Evolutionary conservation across 37 sponge, comb jelly and placozoan species (phyloP).

Genomic region (Theonella swinhoei): DNA sequence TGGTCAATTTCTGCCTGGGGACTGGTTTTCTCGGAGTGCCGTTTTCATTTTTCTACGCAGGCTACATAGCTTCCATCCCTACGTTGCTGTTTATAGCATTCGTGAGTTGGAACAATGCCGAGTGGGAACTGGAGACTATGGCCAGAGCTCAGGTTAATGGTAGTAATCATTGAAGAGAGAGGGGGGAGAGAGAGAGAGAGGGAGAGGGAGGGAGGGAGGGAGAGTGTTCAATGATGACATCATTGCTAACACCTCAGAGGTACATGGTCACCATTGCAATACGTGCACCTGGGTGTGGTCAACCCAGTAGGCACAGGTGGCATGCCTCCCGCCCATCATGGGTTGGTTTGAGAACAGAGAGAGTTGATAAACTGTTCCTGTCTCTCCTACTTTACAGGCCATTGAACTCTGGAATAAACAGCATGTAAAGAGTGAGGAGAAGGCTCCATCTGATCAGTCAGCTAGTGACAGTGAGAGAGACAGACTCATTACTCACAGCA

Average conservation of each 20-base stretch:
- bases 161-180: not conserved
- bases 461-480: not conserved
- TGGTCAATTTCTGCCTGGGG: constrained; percentile 80
- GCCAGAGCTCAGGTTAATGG: constrained; percentile 79
- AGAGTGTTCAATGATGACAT: too few relatives aligned
- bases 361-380: not conserved
- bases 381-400: constrained; percentile 18
- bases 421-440: not conserved
- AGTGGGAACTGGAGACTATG: constrained; percentile 73
- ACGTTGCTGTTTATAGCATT: constrained; percentile 52
- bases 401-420: not conserved
- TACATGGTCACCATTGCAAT: too few relatives aligned
- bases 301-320: too few relatives aligned
- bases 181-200: not conserved
- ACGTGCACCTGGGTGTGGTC: too few relatives aligned
- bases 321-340: too few relatives aligned
- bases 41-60: constrained; percentile 67
- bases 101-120: constrained; percentile 60
- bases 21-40: constrained; percentile 83
- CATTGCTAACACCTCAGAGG: too few relatives aligned
- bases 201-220: too few relatives aligned
- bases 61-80: constrained; percentile 58
- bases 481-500: not conserved
- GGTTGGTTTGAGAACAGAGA: too few relatives aligned
- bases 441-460: not conserved